Conservation (phyloP, 2,113 vertebrate genomes). For the Petrocephalus zakoni region DNA sequence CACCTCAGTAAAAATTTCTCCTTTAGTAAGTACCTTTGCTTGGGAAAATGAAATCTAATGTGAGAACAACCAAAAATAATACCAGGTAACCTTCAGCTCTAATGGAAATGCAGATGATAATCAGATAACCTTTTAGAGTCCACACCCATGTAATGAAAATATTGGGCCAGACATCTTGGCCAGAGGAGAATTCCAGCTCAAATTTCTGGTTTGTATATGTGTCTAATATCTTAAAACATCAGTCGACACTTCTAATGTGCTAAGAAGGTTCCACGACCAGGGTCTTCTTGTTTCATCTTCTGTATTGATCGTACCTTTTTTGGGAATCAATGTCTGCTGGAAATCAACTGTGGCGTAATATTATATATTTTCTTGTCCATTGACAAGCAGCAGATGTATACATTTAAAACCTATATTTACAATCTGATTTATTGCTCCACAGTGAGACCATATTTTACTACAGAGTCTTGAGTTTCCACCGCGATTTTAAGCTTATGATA, state of each 20-base stretch:
- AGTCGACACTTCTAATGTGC: background rate
- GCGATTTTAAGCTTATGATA: background rate
- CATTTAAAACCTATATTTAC: background rate
- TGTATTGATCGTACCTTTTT: background rate
- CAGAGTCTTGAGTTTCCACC: background rate
- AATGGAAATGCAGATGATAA: constrained; percentile 21
- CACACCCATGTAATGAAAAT: background rate
- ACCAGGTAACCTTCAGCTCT: constrained; percentile 1
- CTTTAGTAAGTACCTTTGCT: constrained; percentile 16
- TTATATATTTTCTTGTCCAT: background rate
- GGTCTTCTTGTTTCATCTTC: background rate
- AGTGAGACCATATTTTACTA: background rate
- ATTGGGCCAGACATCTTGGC: background rate
- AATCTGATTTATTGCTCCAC: background rate
- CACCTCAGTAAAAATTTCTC: background rate
- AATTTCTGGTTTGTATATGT: background rate
- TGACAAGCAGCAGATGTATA: background rate
- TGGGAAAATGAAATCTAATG: constrained; percentile 7
- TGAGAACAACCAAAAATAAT: background rate
- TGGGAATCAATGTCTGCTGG: background rate
- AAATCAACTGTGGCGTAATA: background rate
- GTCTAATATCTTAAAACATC: background rate
- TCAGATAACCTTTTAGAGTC: constrained; percentile 26
- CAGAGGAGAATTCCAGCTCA: background rate
- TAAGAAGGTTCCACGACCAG: background rate